Percentiles rank a stretch among this genome's conserved stretches.
Conservation (phyloP, 2,797 vertebrate species). For the Sebastes cheni region DNA sequence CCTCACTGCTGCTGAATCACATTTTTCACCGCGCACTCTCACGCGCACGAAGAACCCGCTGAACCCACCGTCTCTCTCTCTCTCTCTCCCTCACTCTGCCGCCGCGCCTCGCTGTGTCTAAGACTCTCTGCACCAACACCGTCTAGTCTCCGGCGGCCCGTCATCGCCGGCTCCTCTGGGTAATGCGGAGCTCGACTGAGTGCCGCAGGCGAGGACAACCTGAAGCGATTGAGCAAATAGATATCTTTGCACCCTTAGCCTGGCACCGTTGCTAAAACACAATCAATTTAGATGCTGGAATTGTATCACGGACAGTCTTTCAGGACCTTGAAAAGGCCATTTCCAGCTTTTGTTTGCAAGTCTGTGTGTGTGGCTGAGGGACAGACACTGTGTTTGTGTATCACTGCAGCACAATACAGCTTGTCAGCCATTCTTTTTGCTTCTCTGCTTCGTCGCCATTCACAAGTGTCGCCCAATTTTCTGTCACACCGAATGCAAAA, state of each 20-base stretch:
- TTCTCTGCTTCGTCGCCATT: constrained; percentile 58
- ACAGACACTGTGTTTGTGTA: constrained; percentile 38
- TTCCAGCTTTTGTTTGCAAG: constrained; percentile 54
- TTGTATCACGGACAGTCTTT: constrained; percentile 16
- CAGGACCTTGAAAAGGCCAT: constrained; percentile 45
- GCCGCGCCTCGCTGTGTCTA: constrained; percentile 17
- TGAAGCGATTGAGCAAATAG: constrained; percentile 55
- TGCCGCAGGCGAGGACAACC: constrained; percentile 29
- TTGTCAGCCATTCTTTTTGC: constrained; percentile 50
- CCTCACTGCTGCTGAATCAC: constrained; percentile 50
- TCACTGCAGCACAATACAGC: constrained; percentile 55
- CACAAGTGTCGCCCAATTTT: constrained; percentile 45
- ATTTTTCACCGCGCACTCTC: constrained; percentile 30
- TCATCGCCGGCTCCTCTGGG: constrained; percentile 18
- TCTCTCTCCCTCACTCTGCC: constrained; percentile 26
- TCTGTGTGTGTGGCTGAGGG: not conserved
- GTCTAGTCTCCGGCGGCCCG: constrained; percentile 57
- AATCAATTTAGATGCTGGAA: constrained; percentile 27
- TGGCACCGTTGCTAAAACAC: constrained; percentile 31
- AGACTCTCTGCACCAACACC: constrained; percentile 37
- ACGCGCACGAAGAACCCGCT: constrained; percentile 44
- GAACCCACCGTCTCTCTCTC: constrained; percentile 41
- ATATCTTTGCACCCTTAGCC: constrained; percentile 36
- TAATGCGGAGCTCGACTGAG: constrained; percentile 30
- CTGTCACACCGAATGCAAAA: constrained; percentile 48